A percentile compares a stretch with the other conserved stretches of the same genome.
Evolutionary conservation across 2,888 invertebrate species (phyloP).

Genomic region (Ashinkailepas kermadecensis): DNA sequence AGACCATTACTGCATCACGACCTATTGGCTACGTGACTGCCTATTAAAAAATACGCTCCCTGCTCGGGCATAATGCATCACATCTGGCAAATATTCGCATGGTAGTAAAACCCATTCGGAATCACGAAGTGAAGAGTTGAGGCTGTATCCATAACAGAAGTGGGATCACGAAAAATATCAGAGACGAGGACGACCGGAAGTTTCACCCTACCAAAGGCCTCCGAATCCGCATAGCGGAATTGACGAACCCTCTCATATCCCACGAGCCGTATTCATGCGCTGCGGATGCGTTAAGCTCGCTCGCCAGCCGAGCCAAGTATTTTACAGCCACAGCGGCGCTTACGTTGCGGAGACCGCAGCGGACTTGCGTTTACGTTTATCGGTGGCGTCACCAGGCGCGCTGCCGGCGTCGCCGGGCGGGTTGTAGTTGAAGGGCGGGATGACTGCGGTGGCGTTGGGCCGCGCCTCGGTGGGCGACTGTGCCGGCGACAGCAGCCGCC

Average conservation of each 20-base stretch:
- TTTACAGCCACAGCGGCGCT: background rate
- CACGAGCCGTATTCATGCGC: no score
- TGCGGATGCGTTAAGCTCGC: no score
- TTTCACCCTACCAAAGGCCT: no score
- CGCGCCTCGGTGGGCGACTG: conserved; percentile 7
- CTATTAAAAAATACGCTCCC: background rate
- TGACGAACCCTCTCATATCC: no score
- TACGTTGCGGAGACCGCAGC: background rate
- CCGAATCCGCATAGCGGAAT: no score
- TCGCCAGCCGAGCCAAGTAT: no score
- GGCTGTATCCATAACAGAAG: background rate
- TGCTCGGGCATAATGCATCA: background rate
- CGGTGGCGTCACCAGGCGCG: background rate
- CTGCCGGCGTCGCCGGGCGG: conserved; percentile 36
- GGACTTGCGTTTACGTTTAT: conserved; percentile 12
- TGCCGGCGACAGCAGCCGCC: conserved; percentile 31
- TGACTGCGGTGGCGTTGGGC: conserved; percentile 41
- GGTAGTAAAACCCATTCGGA: background rate
- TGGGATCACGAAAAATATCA: no score
- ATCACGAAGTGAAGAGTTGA: no score
- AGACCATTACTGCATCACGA: background rate
- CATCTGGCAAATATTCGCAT: background rate
- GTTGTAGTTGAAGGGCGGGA: conserved; percentile 48
- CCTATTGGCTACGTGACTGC: background rate
- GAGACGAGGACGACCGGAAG: no score